Evolutionary conservation across 2,113 vertebrate species (phyloP).

Genomic region (Proterorhinus semilunaris): DNA sequence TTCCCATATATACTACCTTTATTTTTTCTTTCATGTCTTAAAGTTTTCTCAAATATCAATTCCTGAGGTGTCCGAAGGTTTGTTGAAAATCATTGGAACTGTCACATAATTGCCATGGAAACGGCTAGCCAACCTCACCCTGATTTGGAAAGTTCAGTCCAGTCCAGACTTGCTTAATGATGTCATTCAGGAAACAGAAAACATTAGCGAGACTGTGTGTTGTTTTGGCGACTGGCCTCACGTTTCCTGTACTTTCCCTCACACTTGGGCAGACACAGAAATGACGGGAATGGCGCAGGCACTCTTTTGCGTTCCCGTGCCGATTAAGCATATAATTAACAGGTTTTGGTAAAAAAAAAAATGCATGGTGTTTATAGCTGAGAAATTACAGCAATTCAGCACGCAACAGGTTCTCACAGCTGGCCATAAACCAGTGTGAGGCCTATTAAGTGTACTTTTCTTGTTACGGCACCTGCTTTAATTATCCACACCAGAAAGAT

Average conservation of each 20-base stretch:
- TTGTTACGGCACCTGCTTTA: too few relatives aligned
- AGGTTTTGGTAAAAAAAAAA: not conserved
- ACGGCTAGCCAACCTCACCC: conserved; percentile 9
- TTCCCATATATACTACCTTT: too few relatives aligned
- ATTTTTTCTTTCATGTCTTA: too few relatives aligned
- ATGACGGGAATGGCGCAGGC: too few relatives aligned
- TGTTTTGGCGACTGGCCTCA: conserved; percentile 38
- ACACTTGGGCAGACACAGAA: not conserved
- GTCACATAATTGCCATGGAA: conserved; percentile 31
- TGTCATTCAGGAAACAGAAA: conserved; percentile 46
- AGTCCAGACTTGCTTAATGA: conserved; percentile 10
- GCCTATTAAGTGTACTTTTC: too few relatives aligned
- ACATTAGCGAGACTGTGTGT: conserved; percentile 35
- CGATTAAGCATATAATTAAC: too few relatives aligned
- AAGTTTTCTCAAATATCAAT: too few relatives aligned
- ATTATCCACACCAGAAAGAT: too few relatives aligned
- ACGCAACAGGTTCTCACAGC: not conserved
- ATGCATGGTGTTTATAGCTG: not conserved
- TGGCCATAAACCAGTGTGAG: too few relatives aligned
- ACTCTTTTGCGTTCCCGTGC: too few relatives aligned
- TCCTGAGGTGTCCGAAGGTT: too few relatives aligned
- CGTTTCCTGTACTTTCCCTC: conserved; percentile 42
- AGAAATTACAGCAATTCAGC: not conserved
- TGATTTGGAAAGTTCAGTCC: conserved; percentile 7
- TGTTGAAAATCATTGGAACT: not conserved